These are phyloP conservation scores for Meta bourneti DNA, from an alignment of 2,888 invertebrate genomes.

Conservation along the genomic window DNA sequence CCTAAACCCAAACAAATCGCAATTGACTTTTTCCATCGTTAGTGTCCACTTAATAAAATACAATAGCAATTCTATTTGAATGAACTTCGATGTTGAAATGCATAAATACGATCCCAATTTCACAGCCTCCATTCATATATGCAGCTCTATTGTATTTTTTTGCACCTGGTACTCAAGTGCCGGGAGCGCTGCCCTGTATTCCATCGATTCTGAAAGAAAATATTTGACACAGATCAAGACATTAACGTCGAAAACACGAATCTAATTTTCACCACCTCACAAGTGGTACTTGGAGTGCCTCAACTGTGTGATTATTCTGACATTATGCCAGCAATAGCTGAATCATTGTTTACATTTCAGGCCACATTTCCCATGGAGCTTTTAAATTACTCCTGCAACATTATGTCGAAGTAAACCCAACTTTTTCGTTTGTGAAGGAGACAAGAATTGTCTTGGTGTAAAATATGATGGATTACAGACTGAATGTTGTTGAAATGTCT, in stretches of 20 bases:
- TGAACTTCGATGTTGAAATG: too few relatives aligned
- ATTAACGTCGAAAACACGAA: background rate
- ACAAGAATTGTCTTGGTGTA: background rate
- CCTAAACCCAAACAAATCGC: too few relatives aligned
- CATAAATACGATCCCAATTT: too few relatives aligned
- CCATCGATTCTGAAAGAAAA: background rate
- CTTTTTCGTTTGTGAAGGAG: background rate
- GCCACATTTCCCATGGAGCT: background rate
- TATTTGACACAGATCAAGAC: background rate
- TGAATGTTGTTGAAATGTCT: background rate
- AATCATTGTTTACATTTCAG: background rate
- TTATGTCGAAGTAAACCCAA: background rate
- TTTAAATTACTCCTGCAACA: background rate
- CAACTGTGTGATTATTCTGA: background rate
- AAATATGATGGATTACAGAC: constrained; percentile 1
- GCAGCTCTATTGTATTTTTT: too few relatives aligned
- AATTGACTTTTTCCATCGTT: background rate
- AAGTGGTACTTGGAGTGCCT: background rate
- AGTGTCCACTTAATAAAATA: background rate
- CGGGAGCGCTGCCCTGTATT: background rate
- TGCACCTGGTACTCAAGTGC: too few relatives aligned
- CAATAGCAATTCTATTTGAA: too few relatives aligned
- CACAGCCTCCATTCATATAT: too few relatives aligned
- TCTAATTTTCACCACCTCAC: background rate
- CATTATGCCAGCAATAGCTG: background rate